phyloP scores from a whole-genome alignment of 2,797 vertebrate genomes.

The Macropus fuliginosus region DNA sequence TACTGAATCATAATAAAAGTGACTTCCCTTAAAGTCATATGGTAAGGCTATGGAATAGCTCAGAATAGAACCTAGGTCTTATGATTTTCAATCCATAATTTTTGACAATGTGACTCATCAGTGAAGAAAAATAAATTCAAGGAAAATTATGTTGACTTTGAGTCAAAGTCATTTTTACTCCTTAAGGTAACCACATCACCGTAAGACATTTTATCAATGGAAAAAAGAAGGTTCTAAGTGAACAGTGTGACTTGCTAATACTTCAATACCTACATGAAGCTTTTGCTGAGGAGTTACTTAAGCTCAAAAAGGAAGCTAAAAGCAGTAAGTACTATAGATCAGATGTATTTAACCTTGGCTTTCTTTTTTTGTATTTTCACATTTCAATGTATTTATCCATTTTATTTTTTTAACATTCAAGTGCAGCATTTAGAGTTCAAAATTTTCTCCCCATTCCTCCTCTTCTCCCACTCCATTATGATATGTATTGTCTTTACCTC shows the following conservation, averaged over 20 bases:
- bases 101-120: constrained; percentile 41
- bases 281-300: constrained; percentile 57
- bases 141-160: constrained; percentile 62
- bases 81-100: constrained; percentile 44
- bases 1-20: constrained; percentile 54
- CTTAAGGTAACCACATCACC: constrained; percentile 52
- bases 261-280: constrained; percentile 48
- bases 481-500: too few species aligned
- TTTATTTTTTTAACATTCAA: too few species aligned
- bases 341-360: constrained; percentile 24
- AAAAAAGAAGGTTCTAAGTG: constrained; percentile 57
- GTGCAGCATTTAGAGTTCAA: too few species aligned
- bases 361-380: too few species aligned
- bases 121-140: constrained; percentile 10
- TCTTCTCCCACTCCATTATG: too few species aligned
- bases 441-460: too few species aligned
- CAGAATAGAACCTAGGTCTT: constrained; percentile 42
- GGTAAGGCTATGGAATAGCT: constrained; percentile 21
- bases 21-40: constrained; percentile 44
- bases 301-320: constrained; percentile 44
- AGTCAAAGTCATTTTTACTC: constrained; percentile 53
- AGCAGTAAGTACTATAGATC: constrained; percentile 21
- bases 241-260: constrained; percentile 24
- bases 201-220: constrained; percentile 47
- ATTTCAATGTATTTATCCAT: too few species aligned